Percentiles rank a stretch among this genome's conserved stretches.
Conservation (phyloP, 1,140 invertebrate species). For the Apis cerana region DNA sequence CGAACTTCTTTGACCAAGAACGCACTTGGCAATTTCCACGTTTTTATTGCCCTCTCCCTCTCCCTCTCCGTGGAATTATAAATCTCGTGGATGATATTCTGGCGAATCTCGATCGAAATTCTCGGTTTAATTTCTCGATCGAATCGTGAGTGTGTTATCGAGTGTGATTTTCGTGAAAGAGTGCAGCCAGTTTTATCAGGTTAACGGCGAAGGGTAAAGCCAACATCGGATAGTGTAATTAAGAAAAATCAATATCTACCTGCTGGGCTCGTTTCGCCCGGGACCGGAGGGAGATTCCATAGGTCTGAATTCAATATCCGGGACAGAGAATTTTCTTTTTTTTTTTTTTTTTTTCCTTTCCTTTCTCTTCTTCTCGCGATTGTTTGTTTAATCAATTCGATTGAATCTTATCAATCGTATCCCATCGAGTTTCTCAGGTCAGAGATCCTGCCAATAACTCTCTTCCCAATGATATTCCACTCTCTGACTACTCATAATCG, state of each 20-base stretch:
- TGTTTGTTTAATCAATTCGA: constrained; percentile 42
- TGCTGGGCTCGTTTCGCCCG: constrained; percentile 35
- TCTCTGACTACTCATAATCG: not conserved
- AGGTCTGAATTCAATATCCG: constrained; percentile 23
- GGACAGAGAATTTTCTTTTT: not conserved
- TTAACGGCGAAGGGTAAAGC: constrained; percentile 9
- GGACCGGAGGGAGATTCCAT: constrained; percentile 1
- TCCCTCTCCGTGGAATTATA: not conserved
- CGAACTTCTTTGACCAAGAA: not conserved
- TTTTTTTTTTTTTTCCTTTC: too few relatives aligned
- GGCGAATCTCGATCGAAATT: not conserved
- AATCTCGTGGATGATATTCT: too few relatives aligned
- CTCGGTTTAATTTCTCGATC: not conserved
- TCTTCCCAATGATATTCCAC: too few relatives aligned
- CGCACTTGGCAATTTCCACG: not conserved
- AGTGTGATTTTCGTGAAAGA: not conserved
- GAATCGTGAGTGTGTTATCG: not conserved
- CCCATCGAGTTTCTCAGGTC: not conserved
- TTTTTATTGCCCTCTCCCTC: not conserved
- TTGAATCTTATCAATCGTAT: not conserved
- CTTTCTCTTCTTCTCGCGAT: not conserved
- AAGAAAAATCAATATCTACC: constrained; percentile 52
- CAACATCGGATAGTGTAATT: constrained; percentile 31
- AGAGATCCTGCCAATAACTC: not conserved
- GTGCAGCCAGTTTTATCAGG: not conserved